Evolutionary conservation across 2,888 invertebrate genomes (phyloP), one percentile per base, ranked within the genome.

Genomic region (Volucella inanis): DNA sequence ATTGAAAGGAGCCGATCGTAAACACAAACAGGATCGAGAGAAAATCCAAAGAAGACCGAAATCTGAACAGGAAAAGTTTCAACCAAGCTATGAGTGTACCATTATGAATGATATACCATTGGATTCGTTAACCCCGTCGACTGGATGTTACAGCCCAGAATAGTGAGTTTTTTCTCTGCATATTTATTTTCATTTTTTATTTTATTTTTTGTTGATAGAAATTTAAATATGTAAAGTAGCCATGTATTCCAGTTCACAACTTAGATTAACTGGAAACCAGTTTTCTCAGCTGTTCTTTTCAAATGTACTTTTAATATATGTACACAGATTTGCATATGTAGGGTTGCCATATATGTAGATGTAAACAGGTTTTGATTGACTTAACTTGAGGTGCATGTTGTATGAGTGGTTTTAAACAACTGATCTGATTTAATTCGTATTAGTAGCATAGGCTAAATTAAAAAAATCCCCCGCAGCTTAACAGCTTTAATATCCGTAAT

Each of bases 1-100:
- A 93, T 93, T 98, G 80, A 99, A 99, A 92, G 98, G 99, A 3
- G 99, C 98, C 0, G 98, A 99, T 91, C 94, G 99, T 62, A 99
- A 99, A 90, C 98, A 98, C 91, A 98, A 99, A 90, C 98, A 98
- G 90, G 99, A 99, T 92, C 93, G 97, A 0, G 98, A 98, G 91
- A 98, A 98, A 92, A 97, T 99, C 89, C 94, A 96, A 92, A 96
- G 98, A 83, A 93, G 97, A 67, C 96, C 97, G 4, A 93, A 95
- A 14, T 93, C 95, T 1, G 98, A 98, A 91, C 95, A 97, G 88
- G 97, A 98, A 87, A 98, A 98, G 91, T 98, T 96, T 92, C 98
- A 98, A 91, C 98, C 98, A 0, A 98, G 98, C 55, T 99, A 97
- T 91, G 98, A 98, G 86, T 98, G 98, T 90, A 99, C 99, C 50